These are phyloP conservation scores for Melanchra persicariae DNA, from an alignment of 2,888 invertebrate genomes.

Conservation along the genomic window DNA sequence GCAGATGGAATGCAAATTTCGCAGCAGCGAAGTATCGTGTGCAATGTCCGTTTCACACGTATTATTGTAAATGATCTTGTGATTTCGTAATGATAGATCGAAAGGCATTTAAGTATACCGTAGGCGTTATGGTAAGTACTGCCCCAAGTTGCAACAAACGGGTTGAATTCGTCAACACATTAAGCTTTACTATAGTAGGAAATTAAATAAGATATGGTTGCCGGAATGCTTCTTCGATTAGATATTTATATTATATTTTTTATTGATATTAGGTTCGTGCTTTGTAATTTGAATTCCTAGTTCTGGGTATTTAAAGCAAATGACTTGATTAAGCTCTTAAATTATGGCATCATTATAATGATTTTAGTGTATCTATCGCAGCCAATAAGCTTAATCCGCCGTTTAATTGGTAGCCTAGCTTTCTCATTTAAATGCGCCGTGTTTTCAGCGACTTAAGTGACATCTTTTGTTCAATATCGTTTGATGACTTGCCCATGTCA, in stretches of 20 bases:
- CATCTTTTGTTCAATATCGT: too few relatives aligned
- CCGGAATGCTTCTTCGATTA: constrained; percentile 6
- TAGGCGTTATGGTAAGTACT: constrained; percentile 52
- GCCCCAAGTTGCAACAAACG: constrained; percentile 30
- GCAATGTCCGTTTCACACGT: constrained; percentile 32
- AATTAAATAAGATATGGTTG: constrained; percentile 14
- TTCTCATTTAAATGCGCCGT: too few relatives aligned
- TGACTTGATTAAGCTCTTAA: background rate
- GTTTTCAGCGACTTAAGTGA: too few relatives aligned
- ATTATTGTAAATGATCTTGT: constrained; percentile 23
- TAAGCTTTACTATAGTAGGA: background rate
- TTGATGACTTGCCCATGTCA: too few relatives aligned
- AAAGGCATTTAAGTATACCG: constrained; percentile 37
- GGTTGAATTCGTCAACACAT: constrained; percentile 34
- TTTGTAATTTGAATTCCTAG: background rate
- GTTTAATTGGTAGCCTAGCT: too few relatives aligned
- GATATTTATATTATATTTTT: too few relatives aligned
- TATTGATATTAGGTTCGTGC: background rate
- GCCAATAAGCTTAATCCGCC: too few relatives aligned
- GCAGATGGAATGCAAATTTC: constrained; percentile 40
- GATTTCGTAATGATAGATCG: constrained; percentile 42
- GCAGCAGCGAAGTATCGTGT: constrained; percentile 13
- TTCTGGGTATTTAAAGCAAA: background rate
- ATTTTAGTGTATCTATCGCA: background rate
- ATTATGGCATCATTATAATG: background rate